Base-by-base conservation (phyloP, 2,113 vertebrate genomes). In the Meriones unguiculatus region DNA sequence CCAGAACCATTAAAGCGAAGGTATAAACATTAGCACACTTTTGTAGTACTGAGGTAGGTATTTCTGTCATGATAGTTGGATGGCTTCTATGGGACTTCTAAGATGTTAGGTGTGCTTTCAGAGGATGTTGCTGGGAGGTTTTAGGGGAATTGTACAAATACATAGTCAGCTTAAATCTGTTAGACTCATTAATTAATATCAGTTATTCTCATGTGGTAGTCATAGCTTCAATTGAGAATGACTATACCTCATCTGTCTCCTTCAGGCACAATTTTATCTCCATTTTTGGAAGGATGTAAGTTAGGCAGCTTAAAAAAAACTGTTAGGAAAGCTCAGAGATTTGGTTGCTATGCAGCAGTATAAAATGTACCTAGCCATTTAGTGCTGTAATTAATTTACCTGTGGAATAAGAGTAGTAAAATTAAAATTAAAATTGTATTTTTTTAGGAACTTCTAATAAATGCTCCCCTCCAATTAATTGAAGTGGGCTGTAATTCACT, bases 161-260 rank as follows among this genome's bases (percentile, higher is more conserved):
- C 88, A 87, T n/a, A 89, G 87, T 96, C 93, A 95, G 88, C 67
- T 85, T 88, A 87, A 96, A 80, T 62, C 81, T 88, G 81, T 92
- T 90, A 90, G 30, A 75, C n/a, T n/a, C 90, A 77, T 97, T 97
- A 90, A 94, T 95, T 95, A 90, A 77, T 80, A 65, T n/a, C 81
- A 92, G 7, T 90, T 95, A 92, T 95, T 92, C 92, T 97, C n/a
- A 0, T 78, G 93, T 78, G 80, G 59, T 87, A 88, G 54, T 86
- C 46, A 30, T 22, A 7, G 76, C 30, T 92, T 94, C 76, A 41
- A 8, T 11, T 77, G 87, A 93, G 92, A 93, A 91, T 88, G 84
- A 92, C 80, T 88, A 32, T 22, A 50, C 35, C 30, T 25, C 91
- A 92, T 95, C 59, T 90, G 38, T 57, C 96, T 93, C 87, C 85